Conservation (phyloP, 2,888 invertebrate species). For the Octodonta nipae region DNA sequence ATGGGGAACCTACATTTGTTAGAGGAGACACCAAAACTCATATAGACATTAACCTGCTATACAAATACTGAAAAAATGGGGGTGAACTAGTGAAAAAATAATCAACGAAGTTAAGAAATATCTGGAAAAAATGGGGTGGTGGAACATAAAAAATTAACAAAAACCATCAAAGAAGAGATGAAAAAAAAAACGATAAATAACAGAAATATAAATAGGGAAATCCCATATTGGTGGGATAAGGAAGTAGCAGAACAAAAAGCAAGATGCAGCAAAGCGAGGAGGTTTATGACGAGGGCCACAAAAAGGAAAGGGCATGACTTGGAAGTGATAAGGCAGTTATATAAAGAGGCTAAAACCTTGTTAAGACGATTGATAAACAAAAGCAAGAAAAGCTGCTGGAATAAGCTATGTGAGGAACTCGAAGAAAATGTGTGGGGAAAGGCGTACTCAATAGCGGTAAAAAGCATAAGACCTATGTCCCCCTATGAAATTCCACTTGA, state of each 20-base stretch:
- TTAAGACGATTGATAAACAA: neutral
- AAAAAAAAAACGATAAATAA: neutral
- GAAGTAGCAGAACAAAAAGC: conserved; percentile 2
- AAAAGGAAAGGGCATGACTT: neutral
- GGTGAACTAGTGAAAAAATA: no score
- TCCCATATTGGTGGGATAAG: conserved; percentile 7
- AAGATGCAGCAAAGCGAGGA: conserved; percentile 2
- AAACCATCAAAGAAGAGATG: neutral
- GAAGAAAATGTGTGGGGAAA: conserved; percentile 6
- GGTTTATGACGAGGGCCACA: neutral
- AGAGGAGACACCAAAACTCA: no score
- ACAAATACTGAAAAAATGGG: no score
- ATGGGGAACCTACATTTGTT: no score
- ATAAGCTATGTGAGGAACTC: conserved; percentile 4
- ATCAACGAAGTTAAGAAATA: no score
- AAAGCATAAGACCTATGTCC: neutral
- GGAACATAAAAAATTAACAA: neutral
- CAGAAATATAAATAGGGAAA: neutral
- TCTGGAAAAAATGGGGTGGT: no score
- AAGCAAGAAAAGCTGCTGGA: conserved; percentile 3
- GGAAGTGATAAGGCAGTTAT: no score
- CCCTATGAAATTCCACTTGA: neutral
- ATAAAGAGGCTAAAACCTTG: neutral
- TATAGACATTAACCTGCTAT: no score
- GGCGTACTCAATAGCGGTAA: conserved; percentile 5